A percentile compares a stretch with the other conserved stretches of the same genome.
Evolutionary conservation across 1,140 invertebrate genomes (phyloP).

Genomic region (Glossosoma conforme): DNA sequence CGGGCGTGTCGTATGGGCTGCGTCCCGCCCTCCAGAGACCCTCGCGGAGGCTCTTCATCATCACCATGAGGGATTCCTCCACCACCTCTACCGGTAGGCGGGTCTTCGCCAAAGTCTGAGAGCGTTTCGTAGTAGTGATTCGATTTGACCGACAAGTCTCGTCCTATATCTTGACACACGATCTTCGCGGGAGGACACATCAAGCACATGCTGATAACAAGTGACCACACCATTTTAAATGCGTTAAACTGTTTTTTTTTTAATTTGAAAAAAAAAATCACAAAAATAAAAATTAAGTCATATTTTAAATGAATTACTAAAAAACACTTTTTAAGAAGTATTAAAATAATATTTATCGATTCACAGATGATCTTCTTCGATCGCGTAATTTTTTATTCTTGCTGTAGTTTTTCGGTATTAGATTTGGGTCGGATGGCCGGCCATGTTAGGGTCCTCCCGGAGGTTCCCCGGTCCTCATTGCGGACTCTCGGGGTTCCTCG

Average conservation of each 20-base stretch:
- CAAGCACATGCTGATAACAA: not conserved
- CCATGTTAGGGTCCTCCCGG: not conserved
- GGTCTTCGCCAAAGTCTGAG: not conserved
- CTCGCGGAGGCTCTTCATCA: conserved; percentile 2
- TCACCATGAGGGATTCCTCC: not conserved
- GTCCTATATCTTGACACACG: not conserved
- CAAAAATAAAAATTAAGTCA: no score
- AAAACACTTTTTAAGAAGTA: no score
- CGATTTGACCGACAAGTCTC: not conserved
- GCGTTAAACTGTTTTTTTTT: not conserved
- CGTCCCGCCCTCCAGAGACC: conserved; percentile 7
- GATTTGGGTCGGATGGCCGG: not conserved
- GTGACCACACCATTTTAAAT: not conserved
- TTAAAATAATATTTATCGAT: no score
- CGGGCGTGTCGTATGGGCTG: conserved; percentile 25
- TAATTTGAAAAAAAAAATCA: no score
- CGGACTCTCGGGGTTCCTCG: not conserved
- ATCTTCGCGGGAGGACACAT: not conserved
- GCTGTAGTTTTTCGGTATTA: no score
- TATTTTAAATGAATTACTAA: no score
- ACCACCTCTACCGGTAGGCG: no score
- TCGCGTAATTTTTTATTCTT: no score
- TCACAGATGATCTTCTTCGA: no score
- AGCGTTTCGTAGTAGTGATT: no score
- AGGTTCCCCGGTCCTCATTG: not conserved